A percentile compares a stretch with the other conserved stretches of the same genome.
phyloP scores from a whole-genome alignment of 2,797 vertebrate genomes.

The Pangasius sanitwongsei region DNA sequence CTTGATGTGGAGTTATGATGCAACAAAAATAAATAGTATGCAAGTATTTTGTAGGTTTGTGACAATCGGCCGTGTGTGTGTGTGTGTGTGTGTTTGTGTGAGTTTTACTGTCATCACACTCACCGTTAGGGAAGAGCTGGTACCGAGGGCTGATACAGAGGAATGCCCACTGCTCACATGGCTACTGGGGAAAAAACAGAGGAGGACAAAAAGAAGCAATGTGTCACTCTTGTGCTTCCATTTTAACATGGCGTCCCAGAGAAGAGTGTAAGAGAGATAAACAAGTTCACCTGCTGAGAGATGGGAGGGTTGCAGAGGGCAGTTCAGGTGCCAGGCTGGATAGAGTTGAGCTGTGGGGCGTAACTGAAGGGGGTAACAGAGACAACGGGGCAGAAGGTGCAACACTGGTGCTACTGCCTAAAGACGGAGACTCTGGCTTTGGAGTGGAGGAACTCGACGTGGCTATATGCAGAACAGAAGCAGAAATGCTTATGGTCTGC shows the following conservation, averaged over 20 bases:
- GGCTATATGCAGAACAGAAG: constrained; percentile 68
- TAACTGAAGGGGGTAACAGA: constrained; percentile 76
- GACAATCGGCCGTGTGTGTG: neutral
- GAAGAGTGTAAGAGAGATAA: neutral
- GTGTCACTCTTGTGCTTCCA: neutral
- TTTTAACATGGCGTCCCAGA: neutral
- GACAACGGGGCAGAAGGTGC: constrained; percentile 74
- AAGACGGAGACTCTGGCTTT: constrained; percentile 85
- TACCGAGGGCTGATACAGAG: constrained; percentile 80
- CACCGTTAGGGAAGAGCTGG: constrained; percentile 82
- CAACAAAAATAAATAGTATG: neutral
- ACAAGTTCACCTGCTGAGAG: constrained; percentile 84
- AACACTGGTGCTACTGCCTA: constrained; percentile 78
- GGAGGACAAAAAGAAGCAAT: neutral
- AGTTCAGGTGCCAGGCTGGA: constrained; percentile 84
- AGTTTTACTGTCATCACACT: constrained; percentile 63
- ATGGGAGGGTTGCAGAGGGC: constrained; percentile 79
- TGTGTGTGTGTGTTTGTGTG: constrained; percentile 17
- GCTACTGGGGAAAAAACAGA: constrained; percentile 70
- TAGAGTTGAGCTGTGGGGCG: constrained; percentile 78
- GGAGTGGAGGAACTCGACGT: constrained; percentile 81
- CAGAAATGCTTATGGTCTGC: neutral
- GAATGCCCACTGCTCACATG: constrained; percentile 85
- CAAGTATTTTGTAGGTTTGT: neutral
- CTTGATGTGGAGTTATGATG: neutral